Evolutionary conservation across 1,140 invertebrate genomes (phyloP).

Genomic region (Phortica variegata): DNA sequence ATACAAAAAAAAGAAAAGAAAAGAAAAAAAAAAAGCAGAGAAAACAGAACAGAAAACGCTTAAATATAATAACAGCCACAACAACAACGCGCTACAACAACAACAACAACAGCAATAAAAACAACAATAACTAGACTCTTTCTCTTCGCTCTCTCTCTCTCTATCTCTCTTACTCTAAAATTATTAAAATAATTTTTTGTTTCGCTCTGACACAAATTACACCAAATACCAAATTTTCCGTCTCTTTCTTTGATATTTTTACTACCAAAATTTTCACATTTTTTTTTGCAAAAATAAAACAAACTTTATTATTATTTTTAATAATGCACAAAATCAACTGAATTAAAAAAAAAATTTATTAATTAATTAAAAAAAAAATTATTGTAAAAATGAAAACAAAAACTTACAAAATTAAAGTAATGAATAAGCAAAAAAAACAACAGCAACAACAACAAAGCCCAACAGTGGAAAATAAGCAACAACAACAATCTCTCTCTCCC

Average conservation of each 20-base stretch:
- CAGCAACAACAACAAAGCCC: slow-evolving; percentile 14
- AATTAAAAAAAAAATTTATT: not conserved
- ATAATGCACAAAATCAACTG: not conserved
- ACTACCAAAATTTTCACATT: slow-evolving; percentile 16
- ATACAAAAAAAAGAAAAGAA: not conserved
- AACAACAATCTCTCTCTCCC: slow-evolving; percentile 1
- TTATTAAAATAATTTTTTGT: too few relatives aligned
- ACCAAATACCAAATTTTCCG: slow-evolving; percentile 4
- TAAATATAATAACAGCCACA: too few relatives aligned
- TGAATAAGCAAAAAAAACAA: slow-evolving; percentile 8
- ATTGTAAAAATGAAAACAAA: slow-evolving; percentile 7
- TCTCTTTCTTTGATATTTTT: not conserved
- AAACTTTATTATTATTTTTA: slow-evolving; percentile 27
- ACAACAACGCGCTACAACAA: slow-evolving; percentile 26
- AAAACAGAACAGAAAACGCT: slow-evolving; percentile 19
- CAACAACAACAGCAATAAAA: slow-evolving; percentile 5
- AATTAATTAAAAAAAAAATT: not conserved
- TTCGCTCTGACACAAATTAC: too few relatives aligned
- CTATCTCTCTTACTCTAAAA: slow-evolving; percentile 14
- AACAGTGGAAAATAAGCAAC: not conserved
- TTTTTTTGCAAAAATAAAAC: slow-evolving; percentile 31
- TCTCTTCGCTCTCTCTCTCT: slow-evolving; percentile 23
- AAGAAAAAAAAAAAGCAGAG: not conserved
- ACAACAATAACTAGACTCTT: slow-evolving; percentile 11
- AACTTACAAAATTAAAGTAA: slow-evolving; percentile 2